Evolutionary conservation across 30 jellyfish, hydroid and myxozoan genomes (phyloP), one percentile per base, ranked within the genome.

Genomic region (Catostylus mosaicus): DNA sequence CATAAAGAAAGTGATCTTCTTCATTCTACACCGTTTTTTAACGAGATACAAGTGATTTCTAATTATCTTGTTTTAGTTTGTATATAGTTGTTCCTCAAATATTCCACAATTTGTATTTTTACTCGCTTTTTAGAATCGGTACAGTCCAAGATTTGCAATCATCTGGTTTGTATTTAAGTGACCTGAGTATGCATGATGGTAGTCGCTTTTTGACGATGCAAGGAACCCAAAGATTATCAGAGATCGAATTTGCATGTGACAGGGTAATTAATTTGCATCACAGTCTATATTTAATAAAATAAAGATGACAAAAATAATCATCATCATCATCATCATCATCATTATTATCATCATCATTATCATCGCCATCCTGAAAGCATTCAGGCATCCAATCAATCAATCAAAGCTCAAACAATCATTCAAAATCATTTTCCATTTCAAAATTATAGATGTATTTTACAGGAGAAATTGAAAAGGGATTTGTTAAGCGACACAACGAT

Each of bases 181-280:
- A 83, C 37, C 73, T 83, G 40, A 67, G 86, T 75, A 83, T 83
- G 93, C 86, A 83, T 30, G 93, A 83, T 56, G 81, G 81, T 30
- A 83, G 93, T 77, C 30, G 86, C 38, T 45, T 59, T 30, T 34
- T 69, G 45, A 35, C 86, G 30, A 71, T 83, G 73, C 86, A 71
- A 36, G 93, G 93, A 33, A 83, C 80, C 37, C 93, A 83, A 75
- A 43, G 86, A 52, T 70, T 71, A 38, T 83, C 93, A 57, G 86
- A 83, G 75, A 56, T 83, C 14, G 93, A 83, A n/a, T 73, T 83
- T 48, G 79, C 86, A 7, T 70, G 93, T 22, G 93, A 83, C 29
- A 31, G 86, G 76, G 93, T 83, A 62, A 30, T 64, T 2, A 26
- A 5, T 40, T 40, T 40, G 11, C 7, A 14, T 14, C 54, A 40